Percentiles rank a stretch among this genome's conserved stretches.
phyloP scores from a whole-genome alignment of 2,113 vertebrate species.

The Eudyptes chrysolophus region DNA sequence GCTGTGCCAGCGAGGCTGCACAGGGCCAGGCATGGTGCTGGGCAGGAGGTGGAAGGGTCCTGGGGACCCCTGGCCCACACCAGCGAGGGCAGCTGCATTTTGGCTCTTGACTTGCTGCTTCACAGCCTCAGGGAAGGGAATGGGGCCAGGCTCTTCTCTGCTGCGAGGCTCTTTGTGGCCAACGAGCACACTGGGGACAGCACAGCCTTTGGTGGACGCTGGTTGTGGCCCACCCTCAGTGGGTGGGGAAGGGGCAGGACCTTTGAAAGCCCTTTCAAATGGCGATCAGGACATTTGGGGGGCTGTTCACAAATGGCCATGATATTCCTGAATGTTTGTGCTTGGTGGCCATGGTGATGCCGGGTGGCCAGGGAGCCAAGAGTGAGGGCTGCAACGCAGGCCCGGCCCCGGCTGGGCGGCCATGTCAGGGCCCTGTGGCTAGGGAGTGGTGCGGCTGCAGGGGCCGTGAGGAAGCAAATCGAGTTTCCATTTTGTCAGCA shows the following conservation, averaged over 20 bases:
- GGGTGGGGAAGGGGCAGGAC: neutral
- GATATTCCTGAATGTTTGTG: neutral
- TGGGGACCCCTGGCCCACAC: too few species aligned
- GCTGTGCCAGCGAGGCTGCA: neutral
- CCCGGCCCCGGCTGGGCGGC: rapidly evolving
- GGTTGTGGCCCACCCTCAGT: rapidly evolving
- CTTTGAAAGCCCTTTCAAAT: neutral
- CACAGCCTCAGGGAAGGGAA: neutral
- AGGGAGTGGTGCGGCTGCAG: neutral
- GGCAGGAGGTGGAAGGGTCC: neutral
- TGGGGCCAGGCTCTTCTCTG: neutral
- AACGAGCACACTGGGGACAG: rapidly evolving
- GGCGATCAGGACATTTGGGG: rapidly evolving
- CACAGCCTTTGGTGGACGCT: rapidly evolving
- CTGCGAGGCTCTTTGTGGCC: neutral
- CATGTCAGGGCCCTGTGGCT: neutral
- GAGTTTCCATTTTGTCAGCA: slow-evolving; percentile 32
- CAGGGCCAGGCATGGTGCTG: neutral
- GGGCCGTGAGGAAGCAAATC: neutral
- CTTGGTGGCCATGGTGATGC: neutral
- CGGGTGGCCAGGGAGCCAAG: neutral
- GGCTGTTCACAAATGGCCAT: neutral
- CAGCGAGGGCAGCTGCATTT: neutral
- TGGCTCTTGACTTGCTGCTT: neutral
- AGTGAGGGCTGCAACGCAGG: neutral